Base-by-base conservation (phyloP, 2,113 vertebrate genomes). In the Catharus fuscescens region DNA sequence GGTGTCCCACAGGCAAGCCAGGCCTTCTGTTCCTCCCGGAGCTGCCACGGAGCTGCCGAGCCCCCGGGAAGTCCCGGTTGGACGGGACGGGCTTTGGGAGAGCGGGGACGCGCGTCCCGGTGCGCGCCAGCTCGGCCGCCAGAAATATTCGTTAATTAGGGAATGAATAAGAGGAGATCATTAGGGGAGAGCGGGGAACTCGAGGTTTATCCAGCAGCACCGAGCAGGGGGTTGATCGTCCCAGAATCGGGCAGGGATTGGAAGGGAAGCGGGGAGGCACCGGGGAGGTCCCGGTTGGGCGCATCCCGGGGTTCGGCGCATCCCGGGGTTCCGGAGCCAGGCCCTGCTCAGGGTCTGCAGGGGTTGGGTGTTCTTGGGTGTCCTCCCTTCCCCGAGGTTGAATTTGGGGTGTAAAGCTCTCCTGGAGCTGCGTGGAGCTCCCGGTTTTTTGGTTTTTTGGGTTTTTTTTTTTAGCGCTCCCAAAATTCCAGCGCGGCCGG, bases 131-230 rank as follows among this genome's bases (percentile, higher is more conserved):
- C 56, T 28, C 61, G 20, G 11, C 31, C 7, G n/a, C 16, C n/a
- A 5, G 50, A 8, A 90, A 62, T 57, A 85, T 92, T 96, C 93
- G 86, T 96, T 95, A 57, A 82, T 69, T 31, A 42, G 53, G 8
- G 86, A 92, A 93, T 59, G 57, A 52, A 85, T 57, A 59, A 90
- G 12, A 9, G 18, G 14, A 60, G 57, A 26, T 81, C 56, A 13
- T 34, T 60, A 70, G 28, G 28, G 23, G 28, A 5, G 6, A 32
- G 26, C 13, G 5, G 1, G 1, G 50, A 76, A 38, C 62, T 44
- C 10, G 69, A 9, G 56, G 56, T 36, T 26, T 31, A 26, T 20
- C 90, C 38, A 44, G 59, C 16, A 47, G 59, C 53, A 1, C 52
- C 36, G 57, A 12, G 8, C 36, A 12, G 36, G 42, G 48, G 15